These are phyloP conservation scores for Calyptomena viridis DNA, from an alignment of 2,113 vertebrate species.

Conservation along the genomic window DNA sequence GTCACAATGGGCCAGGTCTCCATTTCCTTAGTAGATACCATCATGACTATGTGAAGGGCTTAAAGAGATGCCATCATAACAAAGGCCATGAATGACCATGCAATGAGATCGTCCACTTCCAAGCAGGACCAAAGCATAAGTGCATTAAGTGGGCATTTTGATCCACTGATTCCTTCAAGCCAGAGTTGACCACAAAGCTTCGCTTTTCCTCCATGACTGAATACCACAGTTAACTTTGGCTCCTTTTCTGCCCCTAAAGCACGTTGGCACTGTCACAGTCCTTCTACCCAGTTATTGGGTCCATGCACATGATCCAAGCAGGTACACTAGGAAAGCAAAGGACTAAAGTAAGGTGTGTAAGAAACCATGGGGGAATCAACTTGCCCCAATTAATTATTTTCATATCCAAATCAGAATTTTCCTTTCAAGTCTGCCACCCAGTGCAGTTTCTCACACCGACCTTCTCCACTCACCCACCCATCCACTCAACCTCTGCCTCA, in stretches of 20 bases:
- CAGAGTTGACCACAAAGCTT: not conserved
- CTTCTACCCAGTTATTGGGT: not conserved
- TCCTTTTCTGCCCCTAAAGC: not conserved
- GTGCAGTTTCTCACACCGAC: not conserved
- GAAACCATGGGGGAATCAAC: accelerated
- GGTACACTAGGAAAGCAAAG: not conserved
- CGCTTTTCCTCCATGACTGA: not conserved
- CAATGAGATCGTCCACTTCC: not conserved
- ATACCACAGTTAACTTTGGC: not conserved
- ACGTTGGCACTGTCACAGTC: not conserved
- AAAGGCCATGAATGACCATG: not conserved
- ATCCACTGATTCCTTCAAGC: not conserved
- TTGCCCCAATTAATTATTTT: not conserved
- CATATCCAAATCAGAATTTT: not conserved
- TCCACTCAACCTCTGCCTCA: not conserved
- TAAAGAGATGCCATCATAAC: not conserved
- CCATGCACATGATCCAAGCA: not conserved
- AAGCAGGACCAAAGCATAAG: not conserved
- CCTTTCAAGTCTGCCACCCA: not conserved
- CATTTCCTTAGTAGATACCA: not conserved
- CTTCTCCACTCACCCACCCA: not conserved
- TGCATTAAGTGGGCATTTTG: not conserved
- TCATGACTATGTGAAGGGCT: not conserved
- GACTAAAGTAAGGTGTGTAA: not conserved
- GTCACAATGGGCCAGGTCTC: not conserved